These are phyloP conservation scores for Bubo blakistoni DNA, from an alignment of 2,113 vertebrate genomes.

Conservation along the genomic window DNA sequence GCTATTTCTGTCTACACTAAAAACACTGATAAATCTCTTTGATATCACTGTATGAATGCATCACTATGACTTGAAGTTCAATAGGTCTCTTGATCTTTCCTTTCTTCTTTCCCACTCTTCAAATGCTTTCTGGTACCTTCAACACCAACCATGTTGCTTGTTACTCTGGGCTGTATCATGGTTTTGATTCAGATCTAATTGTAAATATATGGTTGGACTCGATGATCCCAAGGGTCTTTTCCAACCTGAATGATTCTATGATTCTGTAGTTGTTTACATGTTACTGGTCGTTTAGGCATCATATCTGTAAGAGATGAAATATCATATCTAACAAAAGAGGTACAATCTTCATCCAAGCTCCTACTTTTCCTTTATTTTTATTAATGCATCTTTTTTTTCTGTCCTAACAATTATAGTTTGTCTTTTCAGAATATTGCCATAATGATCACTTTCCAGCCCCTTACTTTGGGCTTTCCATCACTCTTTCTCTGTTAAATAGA, in stretches of 20 bases:
- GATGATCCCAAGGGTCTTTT: too few species aligned
- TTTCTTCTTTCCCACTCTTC: not conserved
- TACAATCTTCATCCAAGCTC: not conserved
- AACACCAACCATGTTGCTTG: not conserved
- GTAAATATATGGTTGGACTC: not conserved
- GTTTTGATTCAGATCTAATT: not conserved
- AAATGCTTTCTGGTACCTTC: not conserved
- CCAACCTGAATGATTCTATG: too few species aligned
- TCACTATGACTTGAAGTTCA: not conserved
- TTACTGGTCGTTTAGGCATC: not conserved
- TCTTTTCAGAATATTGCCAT: not conserved
- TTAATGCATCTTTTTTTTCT: not conserved
- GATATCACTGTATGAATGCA: not conserved
- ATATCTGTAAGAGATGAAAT: not conserved
- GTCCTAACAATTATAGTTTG: not conserved
- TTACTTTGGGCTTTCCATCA: not conserved
- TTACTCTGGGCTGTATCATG: not conserved
- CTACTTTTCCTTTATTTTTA: not conserved
- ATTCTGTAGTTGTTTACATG: not conserved
- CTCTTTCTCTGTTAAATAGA: not conserved
- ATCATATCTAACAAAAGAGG: not conserved
- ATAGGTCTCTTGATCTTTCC: not conserved
- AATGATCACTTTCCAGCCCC: not conserved
- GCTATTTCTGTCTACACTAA: not conserved
- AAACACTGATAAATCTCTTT: not conserved